Evolutionary conservation across 2,797 vertebrate genomes (phyloP).

Genomic region (Tenualosa ilisha): DNA sequence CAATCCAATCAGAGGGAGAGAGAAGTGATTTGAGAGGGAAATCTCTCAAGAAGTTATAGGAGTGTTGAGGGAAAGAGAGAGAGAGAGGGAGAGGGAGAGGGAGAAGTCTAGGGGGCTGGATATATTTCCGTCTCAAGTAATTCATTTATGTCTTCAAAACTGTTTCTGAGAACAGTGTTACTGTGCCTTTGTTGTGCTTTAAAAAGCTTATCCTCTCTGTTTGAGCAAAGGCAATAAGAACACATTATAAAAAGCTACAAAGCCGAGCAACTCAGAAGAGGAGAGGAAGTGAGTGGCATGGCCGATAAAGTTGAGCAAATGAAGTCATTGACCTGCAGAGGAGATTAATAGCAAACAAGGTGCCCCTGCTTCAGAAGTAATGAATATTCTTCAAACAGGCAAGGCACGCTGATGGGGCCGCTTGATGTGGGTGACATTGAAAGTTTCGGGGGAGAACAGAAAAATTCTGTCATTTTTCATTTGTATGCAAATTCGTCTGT

Average conservation of each 20-base stretch:
- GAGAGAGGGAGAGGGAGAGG: constrained; percentile 50
- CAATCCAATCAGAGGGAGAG: constrained; percentile 73
- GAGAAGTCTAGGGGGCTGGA: constrained; percentile 63
- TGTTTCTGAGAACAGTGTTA: constrained; percentile 76
- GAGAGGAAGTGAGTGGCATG: constrained; percentile 75
- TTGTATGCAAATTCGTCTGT: constrained; percentile 99
- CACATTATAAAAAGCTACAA: constrained; percentile 82
- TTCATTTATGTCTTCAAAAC: constrained; percentile 83
- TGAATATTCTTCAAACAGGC: constrained; percentile 91
- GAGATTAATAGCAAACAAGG: constrained; percentile 98
- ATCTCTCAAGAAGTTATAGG: constrained; percentile 72
- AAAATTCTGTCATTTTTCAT: constrained; percentile 98
- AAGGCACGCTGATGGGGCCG: constrained; percentile 76
- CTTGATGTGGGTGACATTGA: constrained; percentile 97
- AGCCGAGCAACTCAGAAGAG: constrained; percentile 61
- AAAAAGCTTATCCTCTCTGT: constrained; percentile 71
- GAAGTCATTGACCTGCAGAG: constrained; percentile 93
- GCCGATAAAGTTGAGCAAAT: constrained; percentile 92
- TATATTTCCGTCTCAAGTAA: constrained; percentile 78
- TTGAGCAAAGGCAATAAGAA: constrained; percentile 77
- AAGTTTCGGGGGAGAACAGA: constrained; percentile 91
- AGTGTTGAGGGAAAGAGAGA: constrained; percentile 53
- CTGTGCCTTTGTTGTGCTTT: constrained; percentile 74
- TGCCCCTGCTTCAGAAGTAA: constrained; percentile 92
- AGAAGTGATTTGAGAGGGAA: constrained; percentile 67